A percentile compares a stretch with the other conserved stretches of the same genome.
Conservation (phyloP, 2,113 vertebrate species). For the Capreolus pygargus region DNA sequence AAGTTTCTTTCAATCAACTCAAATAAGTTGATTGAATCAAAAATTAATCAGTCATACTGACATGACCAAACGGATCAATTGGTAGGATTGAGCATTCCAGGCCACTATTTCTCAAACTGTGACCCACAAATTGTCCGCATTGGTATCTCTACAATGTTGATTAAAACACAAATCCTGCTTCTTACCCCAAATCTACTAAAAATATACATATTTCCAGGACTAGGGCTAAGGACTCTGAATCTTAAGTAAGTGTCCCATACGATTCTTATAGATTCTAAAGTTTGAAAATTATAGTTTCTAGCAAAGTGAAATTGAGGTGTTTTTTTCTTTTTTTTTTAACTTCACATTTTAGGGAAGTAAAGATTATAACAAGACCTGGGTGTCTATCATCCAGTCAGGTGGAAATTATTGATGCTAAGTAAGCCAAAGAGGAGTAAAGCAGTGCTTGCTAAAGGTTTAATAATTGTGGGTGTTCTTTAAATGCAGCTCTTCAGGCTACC, state of each 20-base stretch:
- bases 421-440: background rate
- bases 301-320: background rate
- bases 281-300: background rate
- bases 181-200: background rate
- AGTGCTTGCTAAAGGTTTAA: background rate
- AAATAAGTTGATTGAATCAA: conserved; percentile 20
- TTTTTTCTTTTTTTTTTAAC: background rate
- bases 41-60: conserved; percentile 20
- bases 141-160: background rate
- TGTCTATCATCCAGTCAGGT: background rate
- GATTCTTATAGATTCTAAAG: background rate
- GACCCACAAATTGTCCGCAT: background rate
- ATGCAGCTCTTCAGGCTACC: background rate
- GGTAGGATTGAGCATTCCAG: background rate
- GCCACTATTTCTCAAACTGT: background rate
- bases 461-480: background rate
- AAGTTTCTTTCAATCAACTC: background rate
- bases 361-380: background rate
- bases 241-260: background rate
- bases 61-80: background rate
- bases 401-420: background rate
- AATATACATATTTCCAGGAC: background rate
- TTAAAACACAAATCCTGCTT: background rate
- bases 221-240: background rate
- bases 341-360: background rate